These are phyloP conservation scores for Catagonus wagneri DNA, from an alignment of 2,113 vertebrate species.

Conservation along the genomic window DNA sequence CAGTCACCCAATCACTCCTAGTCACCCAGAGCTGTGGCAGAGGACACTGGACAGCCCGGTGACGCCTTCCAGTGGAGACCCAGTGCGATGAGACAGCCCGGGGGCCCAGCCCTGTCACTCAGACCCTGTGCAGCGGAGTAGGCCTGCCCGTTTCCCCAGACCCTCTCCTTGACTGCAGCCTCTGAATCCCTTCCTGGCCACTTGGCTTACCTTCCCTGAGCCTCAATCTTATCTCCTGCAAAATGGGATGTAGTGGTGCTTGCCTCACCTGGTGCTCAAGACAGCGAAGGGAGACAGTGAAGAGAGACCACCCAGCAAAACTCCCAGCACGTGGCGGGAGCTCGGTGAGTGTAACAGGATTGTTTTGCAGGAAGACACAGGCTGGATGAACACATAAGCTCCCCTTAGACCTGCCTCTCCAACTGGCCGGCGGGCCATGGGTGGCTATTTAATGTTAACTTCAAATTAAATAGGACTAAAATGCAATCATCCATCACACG, in stretches of 20 bases:
- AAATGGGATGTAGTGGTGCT: neutral
- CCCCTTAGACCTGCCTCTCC: neutral
- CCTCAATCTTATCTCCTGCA: neutral
- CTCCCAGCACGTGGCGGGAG: too few relatives aligned
- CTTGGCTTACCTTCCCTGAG: neutral
- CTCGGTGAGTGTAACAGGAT: neutral
- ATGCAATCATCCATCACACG: neutral
- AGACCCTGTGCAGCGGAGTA: fast-evolving
- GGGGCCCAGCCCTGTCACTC: neutral
- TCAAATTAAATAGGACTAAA: neutral
- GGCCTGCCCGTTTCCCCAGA: neutral
- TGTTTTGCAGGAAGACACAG: fast-evolving
- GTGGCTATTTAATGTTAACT: neutral
- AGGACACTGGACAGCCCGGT: neutral
- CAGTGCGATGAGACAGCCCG: fast-evolving
- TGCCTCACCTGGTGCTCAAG: neutral
- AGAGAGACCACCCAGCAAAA: too few relatives aligned
- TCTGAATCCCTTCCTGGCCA: neutral
- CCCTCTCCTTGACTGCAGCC: neutral
- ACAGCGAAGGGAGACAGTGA: neutral
- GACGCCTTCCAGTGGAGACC: neutral
- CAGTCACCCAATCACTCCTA: too few relatives aligned
- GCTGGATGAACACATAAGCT: neutral
- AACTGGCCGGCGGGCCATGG: neutral
- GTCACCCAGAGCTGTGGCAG: neutral